Evolutionary conservation across 2,888 invertebrate genomes (phyloP).

Genomic region (Euplagia quadripunctaria): DNA sequence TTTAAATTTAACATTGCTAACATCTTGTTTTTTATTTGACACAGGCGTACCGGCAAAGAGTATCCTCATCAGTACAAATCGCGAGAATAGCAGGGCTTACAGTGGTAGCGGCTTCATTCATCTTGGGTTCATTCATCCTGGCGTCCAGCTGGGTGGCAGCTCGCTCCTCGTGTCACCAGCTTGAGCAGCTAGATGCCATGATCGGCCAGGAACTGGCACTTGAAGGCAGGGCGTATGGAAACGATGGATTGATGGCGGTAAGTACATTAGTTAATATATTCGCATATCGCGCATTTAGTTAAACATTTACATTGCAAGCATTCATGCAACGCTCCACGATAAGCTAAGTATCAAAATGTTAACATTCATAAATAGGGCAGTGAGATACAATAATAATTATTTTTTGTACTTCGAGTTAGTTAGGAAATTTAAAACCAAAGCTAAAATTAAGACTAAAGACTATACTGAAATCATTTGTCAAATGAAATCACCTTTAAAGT

Average conservation of each 20-base stretch:
- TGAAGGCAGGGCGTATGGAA: conserved; percentile 87
- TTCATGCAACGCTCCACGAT: conserved; percentile 39
- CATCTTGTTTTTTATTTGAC: conserved; percentile 31
- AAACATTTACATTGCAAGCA: conserved; percentile 37
- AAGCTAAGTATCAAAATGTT: conserved; percentile 13
- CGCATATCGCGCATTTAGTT: conserved; percentile 1
- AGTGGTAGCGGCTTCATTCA: conserved; percentile 92
- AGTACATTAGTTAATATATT: conserved; percentile 60
- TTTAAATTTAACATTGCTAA: background rate
- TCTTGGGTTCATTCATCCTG: conserved; percentile 93
- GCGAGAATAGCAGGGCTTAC: conserved; percentile 95
- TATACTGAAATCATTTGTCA: background rate
- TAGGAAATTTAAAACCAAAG: background rate
- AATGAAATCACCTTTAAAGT: background rate
- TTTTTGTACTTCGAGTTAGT: background rate
- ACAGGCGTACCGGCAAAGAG: conserved; percentile 93
- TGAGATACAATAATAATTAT: background rate
- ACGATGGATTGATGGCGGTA: conserved; percentile 91
- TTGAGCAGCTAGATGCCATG: conserved; percentile 90
- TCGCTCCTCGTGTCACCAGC: conserved; percentile 92
- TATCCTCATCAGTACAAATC: conserved; percentile 93
- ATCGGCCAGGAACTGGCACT: conserved; percentile 90
- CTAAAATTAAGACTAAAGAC: background rate
- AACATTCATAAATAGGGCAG: background rate
- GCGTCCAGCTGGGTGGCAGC: conserved; percentile 95